Evolutionary conservation across 2,113 vertebrate genomes (phyloP).

Genomic region (Seriola dumerili): DNA sequence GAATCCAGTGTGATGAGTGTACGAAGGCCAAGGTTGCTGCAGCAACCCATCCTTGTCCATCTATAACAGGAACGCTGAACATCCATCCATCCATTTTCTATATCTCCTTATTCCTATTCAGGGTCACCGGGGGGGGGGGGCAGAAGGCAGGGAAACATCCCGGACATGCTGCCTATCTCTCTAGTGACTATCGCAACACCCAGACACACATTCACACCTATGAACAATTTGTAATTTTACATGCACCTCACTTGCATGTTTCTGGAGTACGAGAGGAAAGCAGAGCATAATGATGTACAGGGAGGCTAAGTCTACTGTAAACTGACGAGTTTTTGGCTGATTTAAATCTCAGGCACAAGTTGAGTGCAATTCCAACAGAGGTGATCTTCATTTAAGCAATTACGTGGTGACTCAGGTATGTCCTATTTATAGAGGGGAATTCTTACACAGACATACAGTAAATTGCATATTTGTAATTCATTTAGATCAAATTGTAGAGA

Average conservation of each 20-base stretch:
- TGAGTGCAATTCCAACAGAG: background rate
- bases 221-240: slow-evolving; percentile 13
- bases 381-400: background rate
- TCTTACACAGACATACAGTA: too few species aligned
- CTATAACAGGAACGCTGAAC: slow-evolving; percentile 33
- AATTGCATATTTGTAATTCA: background rate
- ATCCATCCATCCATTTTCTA: slow-evolving; percentile 58
- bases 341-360: background rate
- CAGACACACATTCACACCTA: background rate
- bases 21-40: slow-evolving; percentile 60
- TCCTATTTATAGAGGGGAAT: background rate
- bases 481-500: background rate
- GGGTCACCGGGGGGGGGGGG: slow-evolving; percentile 29
- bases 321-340: background rate
- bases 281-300: background rate
- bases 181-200: background rate
- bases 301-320: background rate
- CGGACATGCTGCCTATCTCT: background rate
- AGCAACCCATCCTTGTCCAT: slow-evolving; percentile 32
- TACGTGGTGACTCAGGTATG: background rate
- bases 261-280: background rate
- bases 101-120: slow-evolving; percentile 49
- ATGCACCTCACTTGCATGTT: background rate
- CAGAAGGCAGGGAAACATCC: slow-evolving; percentile 11
- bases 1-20: slow-evolving; percentile 49